phyloP scores from a whole-genome alignment of 2,113 vertebrate species.

The Bubo scandiacus region DNA sequence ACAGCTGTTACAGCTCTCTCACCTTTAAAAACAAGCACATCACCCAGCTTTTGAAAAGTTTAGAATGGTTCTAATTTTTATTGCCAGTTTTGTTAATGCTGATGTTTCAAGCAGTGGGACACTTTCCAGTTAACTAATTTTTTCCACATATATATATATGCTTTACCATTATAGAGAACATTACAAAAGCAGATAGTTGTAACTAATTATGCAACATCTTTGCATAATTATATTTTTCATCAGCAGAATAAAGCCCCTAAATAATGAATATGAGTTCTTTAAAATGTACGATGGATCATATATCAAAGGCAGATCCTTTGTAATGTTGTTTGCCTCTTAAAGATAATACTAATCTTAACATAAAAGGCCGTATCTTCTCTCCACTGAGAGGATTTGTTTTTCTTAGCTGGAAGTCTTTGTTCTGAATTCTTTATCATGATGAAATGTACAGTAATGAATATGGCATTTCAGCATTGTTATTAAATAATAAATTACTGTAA shows the following conservation, averaged over 20 bases:
- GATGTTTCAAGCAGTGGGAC: not conserved
- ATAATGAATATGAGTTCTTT: constrained; percentile 1
- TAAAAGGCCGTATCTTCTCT: not conserved
- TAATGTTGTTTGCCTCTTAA: constrained; percentile 4
- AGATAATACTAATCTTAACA: not conserved
- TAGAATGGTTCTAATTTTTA: not conserved
- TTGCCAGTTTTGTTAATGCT: not conserved
- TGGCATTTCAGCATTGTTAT: not conserved
- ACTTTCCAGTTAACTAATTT: not conserved
- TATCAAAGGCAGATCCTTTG: not conserved
- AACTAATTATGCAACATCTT: not conserved
- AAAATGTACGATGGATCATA: not conserved
- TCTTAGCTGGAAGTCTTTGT: constrained; percentile 14
- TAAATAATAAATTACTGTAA: not conserved
- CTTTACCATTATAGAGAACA: not conserved
- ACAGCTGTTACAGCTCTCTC: not conserved
- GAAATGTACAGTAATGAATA: not conserved
- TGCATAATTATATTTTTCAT: constrained; percentile 17
- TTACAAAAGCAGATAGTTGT: not conserved
- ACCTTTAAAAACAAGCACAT: not conserved
- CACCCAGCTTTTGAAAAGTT: not conserved
- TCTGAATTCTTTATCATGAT: not conserved
- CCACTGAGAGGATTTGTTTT: not conserved
- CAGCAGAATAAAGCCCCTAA: constrained; percentile 11
- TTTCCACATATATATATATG: not conserved